Evolutionary conservation across 2,888 invertebrate species (phyloP), one percentile per base, ranked within the genome.

Genomic region (Aspidiotus destructor): DNA sequence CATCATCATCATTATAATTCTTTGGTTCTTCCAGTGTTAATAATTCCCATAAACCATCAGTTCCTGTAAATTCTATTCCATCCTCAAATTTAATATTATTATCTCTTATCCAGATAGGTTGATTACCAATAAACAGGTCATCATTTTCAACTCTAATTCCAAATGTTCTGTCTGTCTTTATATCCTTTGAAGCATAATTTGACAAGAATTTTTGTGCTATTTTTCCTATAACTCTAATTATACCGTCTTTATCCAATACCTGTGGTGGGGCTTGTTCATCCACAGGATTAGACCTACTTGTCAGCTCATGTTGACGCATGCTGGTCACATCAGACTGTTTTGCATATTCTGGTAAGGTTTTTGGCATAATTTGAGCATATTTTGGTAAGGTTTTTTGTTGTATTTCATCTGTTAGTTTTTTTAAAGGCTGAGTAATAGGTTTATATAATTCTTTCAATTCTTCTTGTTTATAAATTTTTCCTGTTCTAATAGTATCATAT

Each of bases 71-170:
- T 55, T 55, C 55, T 55, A 16, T 55, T 5, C 55, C 55, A 55
- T 55, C 55, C 55, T 55, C 55, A 55, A 55, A 55, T 55, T 55
- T 55, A 55, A 55, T 55, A 55, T 55, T 55, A 55, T 55, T 55
- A 55, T 55, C 55, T 7, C 7, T 55, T 55, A 17, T 55, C 55
- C 55, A 55, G 7, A 55, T 55, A 55, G 55, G 55, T 55, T 55
- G 55, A 55, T 55, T 55, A 55, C 55, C 55, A 55, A 55, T 55
- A 55, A 55, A 55, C 5, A 55, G 55, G 5, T 55, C 55, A 55
- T 55, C 55, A 55, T 55, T 55, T 55, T 55, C 55, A 48, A 48
- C 48, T 48, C 48, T 48, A 48, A 48, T 48, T 48, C 48, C 48
- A 48, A 48, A 48, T 48, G 48, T 48, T 48, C 48, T 48, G 48